These are phyloP conservation scores for Lynx canadensis DNA, from an alignment of 2,113 vertebrate genomes.

Conservation along the genomic window DNA sequence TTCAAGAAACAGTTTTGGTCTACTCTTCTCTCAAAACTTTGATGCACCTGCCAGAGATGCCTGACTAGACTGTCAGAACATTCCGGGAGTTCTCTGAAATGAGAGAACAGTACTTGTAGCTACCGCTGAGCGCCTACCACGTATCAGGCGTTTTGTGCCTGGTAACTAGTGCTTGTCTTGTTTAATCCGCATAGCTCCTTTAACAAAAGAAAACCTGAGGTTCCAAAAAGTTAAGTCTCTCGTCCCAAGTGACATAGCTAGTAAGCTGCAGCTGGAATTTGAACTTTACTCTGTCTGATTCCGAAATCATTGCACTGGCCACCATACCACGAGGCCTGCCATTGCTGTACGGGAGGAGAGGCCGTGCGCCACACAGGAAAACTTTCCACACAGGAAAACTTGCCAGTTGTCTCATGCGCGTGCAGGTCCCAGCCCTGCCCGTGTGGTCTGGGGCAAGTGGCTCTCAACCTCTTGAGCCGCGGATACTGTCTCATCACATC, in stretches of 20 bases:
- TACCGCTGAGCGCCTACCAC: neutral
- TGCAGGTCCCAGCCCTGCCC: neutral
- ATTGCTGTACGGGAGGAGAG: neutral
- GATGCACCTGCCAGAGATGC: neutral
- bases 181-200: slow-evolving; percentile 4
- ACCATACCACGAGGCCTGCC: neutral
- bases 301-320: neutral
- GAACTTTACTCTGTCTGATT: neutral
- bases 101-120: neutral
- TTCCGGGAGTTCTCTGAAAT: slow-evolving; percentile 20
- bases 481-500: neutral
- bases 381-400: neutral
- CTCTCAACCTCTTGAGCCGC: neutral
- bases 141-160: neutral
- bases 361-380: neutral
- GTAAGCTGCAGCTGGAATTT: neutral
- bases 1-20: neutral
- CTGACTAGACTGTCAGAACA: slow-evolving; percentile 17
- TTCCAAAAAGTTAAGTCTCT: slow-evolving; percentile 26
- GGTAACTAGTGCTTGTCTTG: neutral
- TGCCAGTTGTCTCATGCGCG: neutral
- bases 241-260: neutral
- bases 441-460: neutral
- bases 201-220: slow-evolving; percentile 12
- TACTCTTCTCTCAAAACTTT: slow-evolving; percentile 26